A percentile compares a stretch with the other conserved stretches of the same genome.
Conservation (phyloP, 1,140 invertebrate species). For the Melanaphis sacchari region DNA sequence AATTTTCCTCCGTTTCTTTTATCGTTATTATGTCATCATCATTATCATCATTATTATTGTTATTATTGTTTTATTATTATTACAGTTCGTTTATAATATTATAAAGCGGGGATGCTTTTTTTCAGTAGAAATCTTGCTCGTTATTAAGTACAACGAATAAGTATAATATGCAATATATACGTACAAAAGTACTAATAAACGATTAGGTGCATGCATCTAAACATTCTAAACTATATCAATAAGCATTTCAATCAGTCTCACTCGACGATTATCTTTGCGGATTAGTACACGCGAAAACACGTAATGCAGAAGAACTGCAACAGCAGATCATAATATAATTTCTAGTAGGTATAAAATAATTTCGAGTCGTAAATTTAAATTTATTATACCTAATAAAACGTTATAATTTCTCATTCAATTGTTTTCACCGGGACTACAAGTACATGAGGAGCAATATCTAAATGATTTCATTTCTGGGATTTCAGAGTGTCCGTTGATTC, state of each 20-base stretch:
- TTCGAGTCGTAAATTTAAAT: neutral
- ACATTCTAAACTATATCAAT: neutral
- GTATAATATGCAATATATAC: neutral
- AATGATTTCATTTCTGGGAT: too few relatives aligned
- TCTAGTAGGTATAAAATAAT: neutral
- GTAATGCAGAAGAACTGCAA: neutral
- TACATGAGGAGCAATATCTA: too few relatives aligned
- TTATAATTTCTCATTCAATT: too few relatives aligned
- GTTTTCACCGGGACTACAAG: too few relatives aligned
- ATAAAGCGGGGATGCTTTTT: neutral
- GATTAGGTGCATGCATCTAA: neutral
- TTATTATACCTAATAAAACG: neutral
- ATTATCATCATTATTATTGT: neutral
- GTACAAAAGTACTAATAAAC: neutral
- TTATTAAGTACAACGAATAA: neutral
- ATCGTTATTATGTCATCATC: neutral
- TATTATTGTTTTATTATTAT: neutral
- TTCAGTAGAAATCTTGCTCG: neutral
- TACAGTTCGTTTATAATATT: neutral
- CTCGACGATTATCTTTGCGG: neutral
- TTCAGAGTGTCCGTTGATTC: too few relatives aligned
- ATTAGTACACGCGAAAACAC: neutral
- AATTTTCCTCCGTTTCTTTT: neutral
- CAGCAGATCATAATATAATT: neutral
- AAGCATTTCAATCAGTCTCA: neutral